phyloP scores from a whole-genome alignment of 1,140 invertebrate genomes.

The Cotesia vestalis region DNA sequence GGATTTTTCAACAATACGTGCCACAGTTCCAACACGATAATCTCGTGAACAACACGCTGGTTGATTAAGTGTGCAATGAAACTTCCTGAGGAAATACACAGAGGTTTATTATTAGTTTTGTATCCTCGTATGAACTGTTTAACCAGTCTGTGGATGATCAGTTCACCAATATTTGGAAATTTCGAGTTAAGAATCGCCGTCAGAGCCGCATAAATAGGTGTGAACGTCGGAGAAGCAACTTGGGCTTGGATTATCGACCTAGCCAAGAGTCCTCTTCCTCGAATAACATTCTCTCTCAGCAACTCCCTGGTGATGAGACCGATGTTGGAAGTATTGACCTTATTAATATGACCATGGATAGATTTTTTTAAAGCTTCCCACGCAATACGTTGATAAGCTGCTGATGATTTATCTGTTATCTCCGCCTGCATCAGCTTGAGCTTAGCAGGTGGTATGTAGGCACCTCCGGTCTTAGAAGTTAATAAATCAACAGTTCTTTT shows the following conservation, averaged over 20 bases:
- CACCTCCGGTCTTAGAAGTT: constrained; percentile 90
- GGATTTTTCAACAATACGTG: constrained; percentile 93
- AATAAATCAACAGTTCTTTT: constrained; percentile 77
- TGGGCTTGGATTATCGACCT: constrained; percentile 97
- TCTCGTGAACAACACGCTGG: constrained; percentile 96
- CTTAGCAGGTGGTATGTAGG: constrained; percentile 98
- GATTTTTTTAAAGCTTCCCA: constrained; percentile 99
- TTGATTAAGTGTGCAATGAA: constrained; percentile 98
- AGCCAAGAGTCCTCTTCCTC: constrained; percentile 90
- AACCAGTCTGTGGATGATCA: constrained; percentile 90
- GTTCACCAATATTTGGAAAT: constrained; percentile 97
- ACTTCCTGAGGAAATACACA: constrained; percentile 88
- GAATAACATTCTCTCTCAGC: constrained; percentile 93
- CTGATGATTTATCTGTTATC: constrained; percentile 92
- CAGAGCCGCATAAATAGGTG: constrained; percentile 95
- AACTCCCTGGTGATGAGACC: constrained; percentile 91
- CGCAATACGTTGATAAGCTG: constrained; percentile 93
- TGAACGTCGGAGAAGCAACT: constrained; percentile 95
- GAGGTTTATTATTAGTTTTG: constrained; percentile 90
- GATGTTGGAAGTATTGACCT: constrained; percentile 97
- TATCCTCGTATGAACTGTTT: constrained; percentile 94
- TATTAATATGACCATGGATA: constrained; percentile 98
- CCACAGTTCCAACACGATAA: constrained; percentile 93
- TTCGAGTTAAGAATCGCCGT: constrained; percentile 96
- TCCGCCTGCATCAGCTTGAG: constrained; percentile 92